These are phyloP conservation scores for Tupaia tana DNA, from an alignment of 2,113 vertebrate genomes.

Conservation along the genomic window DNA sequence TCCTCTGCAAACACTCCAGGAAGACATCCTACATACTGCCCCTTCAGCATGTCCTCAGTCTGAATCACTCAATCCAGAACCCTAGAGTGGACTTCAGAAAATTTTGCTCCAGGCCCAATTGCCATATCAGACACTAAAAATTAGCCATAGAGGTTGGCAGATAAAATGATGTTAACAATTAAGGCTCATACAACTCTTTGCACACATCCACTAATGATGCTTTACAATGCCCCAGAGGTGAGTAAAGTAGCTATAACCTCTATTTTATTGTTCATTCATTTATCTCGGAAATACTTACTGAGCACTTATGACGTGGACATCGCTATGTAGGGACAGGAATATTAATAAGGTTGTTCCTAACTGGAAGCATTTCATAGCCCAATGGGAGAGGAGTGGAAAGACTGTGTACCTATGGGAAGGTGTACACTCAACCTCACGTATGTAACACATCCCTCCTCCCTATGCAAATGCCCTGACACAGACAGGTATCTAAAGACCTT, in stretches of 20 bases:
- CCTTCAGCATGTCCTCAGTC: neutral
- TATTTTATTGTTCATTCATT: slow-evolving; percentile 54
- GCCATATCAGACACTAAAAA: neutral
- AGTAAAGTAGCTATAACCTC: slow-evolving; percentile 16
- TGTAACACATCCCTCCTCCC: neutral
- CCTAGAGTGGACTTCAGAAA: slow-evolving; percentile 47
- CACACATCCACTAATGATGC: slow-evolving; percentile 53
- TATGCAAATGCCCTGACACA: neutral
- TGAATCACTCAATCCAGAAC: neutral
- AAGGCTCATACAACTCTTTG: slow-evolving; percentile 1
- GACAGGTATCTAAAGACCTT: neutral
- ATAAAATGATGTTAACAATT: slow-evolving; percentile 79
- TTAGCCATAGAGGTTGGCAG: slow-evolving; percentile 57
- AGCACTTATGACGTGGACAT: neutral
- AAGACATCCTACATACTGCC: neutral
- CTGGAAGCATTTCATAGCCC: neutral
- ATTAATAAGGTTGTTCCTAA: neutral
- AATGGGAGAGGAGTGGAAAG: neutral
- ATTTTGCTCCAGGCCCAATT: slow-evolving; percentile 50
- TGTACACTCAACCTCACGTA: fast-evolving
- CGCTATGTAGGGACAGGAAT: neutral
- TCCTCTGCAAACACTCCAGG: neutral
- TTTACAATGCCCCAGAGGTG: slow-evolving; percentile 15
- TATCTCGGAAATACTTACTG: slow-evolving; percentile 44
- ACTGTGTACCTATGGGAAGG: fast-evolving